Evolutionary conservation across 2,888 invertebrate genomes (phyloP).

Genomic region (Plagodis pulveraria): DNA sequence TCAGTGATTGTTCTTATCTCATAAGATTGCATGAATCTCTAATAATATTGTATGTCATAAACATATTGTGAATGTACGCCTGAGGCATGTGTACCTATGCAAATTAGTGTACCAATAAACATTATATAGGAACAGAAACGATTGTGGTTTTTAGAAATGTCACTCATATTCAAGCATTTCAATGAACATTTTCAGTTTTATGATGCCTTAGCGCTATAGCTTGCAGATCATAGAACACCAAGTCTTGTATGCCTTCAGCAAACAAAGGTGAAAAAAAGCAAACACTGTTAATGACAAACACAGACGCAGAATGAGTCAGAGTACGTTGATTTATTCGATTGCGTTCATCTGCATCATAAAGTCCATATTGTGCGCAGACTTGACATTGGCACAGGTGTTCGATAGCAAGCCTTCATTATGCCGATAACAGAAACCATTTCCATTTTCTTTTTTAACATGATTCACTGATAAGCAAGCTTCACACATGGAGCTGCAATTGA

Average conservation of each 20-base stretch:
- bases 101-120: constrained; percentile 2
- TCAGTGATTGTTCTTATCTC: constrained; percentile 38
- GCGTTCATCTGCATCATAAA: constrained; percentile 23
- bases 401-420: constrained; percentile 18
- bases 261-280: constrained; percentile 24
- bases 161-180: constrained; percentile 1
- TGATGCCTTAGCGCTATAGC: background rate
- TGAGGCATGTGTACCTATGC: constrained; percentile 26
- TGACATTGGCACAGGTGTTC: constrained; percentile 31
- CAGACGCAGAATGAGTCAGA: constrained; percentile 19
- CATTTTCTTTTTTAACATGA: constrained; percentile 10
- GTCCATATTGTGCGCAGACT: constrained; percentile 21
- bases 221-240: background rate
- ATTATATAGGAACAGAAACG: background rate
- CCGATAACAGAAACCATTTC: constrained; percentile 16
- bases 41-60: constrained; percentile 35
- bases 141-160: background rate
- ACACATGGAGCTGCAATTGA: constrained; percentile 4
- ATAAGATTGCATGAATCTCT: constrained; percentile 34
- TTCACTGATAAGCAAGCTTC: constrained; percentile 21
- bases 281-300: constrained; percentile 23
- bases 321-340: constrained; percentile 19
- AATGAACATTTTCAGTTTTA: too few relatives aligned
- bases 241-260: constrained; percentile 17
- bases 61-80: constrained; percentile 31